Evolutionary conservation across 2,888 invertebrate species (phyloP).

Genomic region (Sminthurinus aureus): DNA sequence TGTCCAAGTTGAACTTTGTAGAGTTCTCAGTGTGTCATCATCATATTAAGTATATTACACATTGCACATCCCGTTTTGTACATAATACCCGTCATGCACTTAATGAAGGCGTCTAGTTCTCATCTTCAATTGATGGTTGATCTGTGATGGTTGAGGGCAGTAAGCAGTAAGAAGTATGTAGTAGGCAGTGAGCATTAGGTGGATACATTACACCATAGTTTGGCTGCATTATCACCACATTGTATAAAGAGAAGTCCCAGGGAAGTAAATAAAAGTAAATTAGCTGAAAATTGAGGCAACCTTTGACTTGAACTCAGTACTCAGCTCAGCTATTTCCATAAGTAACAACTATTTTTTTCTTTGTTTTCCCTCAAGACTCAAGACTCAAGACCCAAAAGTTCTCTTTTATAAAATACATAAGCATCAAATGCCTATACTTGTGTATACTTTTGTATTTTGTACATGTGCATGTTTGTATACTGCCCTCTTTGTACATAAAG

Average conservation of each 20-base stretch:
- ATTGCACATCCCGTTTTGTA: neutral
- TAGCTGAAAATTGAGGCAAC: neutral
- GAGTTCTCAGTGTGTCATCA: neutral
- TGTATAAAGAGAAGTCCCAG: neutral
- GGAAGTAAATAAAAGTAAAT: constrained; percentile 14
- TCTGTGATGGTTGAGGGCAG: no score
- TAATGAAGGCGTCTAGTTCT: constrained; percentile 9
- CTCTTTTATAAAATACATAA: no score
- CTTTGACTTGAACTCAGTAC: neutral
- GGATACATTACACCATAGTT: no score
- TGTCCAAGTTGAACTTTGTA: neutral
- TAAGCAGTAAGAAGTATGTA: no score
- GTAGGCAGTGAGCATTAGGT: no score
- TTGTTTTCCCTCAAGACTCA: neutral
- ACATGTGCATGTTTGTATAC: neutral
- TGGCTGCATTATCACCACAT: no score
- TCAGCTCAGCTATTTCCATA: neutral
- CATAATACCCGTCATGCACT: neutral
- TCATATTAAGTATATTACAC: neutral
- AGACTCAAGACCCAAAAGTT: no score
- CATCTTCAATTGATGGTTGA: neutral
- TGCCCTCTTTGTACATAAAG: neutral
- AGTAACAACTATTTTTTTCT: constrained; percentile 1
- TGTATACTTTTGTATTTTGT: neutral
- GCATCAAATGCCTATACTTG: no score